Base-by-base conservation (phyloP, 2,113 vertebrate species). In the Channa argus region DNA sequence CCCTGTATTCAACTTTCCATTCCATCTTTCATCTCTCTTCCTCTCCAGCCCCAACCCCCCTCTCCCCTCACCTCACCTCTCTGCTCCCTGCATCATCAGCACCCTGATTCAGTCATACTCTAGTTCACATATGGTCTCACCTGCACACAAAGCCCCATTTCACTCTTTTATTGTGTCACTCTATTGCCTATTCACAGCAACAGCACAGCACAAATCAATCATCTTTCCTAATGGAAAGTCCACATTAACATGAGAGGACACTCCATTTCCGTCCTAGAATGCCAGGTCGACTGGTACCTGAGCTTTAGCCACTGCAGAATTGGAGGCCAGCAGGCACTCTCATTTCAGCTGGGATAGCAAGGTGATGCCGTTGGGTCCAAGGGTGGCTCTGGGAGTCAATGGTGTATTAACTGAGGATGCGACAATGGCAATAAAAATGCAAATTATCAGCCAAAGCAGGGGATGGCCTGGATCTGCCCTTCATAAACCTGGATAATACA, bases 391-490 rank as follows among this genome's bases (percentile, higher is more conserved):
- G 45, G 80, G 85, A 91, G 91, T 93, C 92, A 88, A 90, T 88
- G 83, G 87, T 87, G 87, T 87, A 92, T 94, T 94, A 94, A 91
- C 81, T 82, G 88, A 84, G 86, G 84, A 91, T 81, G 87, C 80
- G 88, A 92, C 91, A 92, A 87, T 60, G 52, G 91, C 88, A 95
- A 95, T 95, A 94, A 95, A 95, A 95, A 95, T 95, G 94, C 94
- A 94, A 95, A 95, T 95, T 68, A 67, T 63, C 64, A 85, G 82
- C 76, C 86, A 90, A 92, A 90, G 87, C 90, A 77, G 68, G 70
- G 83, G 77, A 85, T 83, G 87, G 88, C 88, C 75, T 81, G 78
- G 82, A 77, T 83, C 74, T 89, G 91, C 92, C 94, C 94, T 91
- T 87, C 79, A 78, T 84, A 89, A 91, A 78, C 82, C 82, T 39